Evolutionary conservation across 2,888 invertebrate species (phyloP).

Genomic region (Diplolepis rosae): DNA sequence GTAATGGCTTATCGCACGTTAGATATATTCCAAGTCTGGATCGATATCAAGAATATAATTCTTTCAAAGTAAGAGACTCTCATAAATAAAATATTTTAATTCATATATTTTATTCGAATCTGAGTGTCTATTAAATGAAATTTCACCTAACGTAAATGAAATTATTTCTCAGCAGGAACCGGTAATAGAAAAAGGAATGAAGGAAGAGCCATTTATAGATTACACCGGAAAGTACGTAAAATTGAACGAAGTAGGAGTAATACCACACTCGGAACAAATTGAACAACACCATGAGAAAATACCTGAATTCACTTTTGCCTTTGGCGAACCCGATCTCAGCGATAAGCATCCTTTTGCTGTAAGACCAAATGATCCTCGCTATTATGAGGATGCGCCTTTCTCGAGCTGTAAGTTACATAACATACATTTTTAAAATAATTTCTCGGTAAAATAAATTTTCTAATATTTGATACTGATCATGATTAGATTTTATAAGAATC

Average conservation of each 20-base stretch:
- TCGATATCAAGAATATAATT: constrained; percentile 39
- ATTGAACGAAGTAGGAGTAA: constrained; percentile 24
- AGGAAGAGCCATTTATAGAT: constrained; percentile 44
- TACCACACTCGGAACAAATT: constrained; percentile 34
- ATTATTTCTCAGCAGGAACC: not conserved
- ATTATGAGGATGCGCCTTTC: constrained; percentile 60
- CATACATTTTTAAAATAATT: not conserved
- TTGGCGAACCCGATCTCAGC: constrained; percentile 53
- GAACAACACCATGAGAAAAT: constrained; percentile 42
- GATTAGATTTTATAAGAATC: no score
- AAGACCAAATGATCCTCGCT: constrained; percentile 72
- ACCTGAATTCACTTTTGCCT: constrained; percentile 65
- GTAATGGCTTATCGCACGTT: constrained; percentile 42
- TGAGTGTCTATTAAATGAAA: not conserved
- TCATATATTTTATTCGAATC: not conserved
- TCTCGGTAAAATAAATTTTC: not conserved
- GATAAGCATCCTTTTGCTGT: constrained; percentile 66
- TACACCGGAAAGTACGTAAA: constrained; percentile 39
- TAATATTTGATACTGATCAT: not conserved
- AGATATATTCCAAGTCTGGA: constrained; percentile 42
- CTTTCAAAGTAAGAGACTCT: constrained; percentile 35
- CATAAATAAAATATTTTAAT: no score
- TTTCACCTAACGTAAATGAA: not conserved
- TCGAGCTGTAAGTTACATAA: constrained; percentile 34
- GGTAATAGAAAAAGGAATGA: constrained; percentile 41